Evolutionary conservation across 2,113 vertebrate species (phyloP).

Genomic region (Chelonoidis abingdonii): DNA sequence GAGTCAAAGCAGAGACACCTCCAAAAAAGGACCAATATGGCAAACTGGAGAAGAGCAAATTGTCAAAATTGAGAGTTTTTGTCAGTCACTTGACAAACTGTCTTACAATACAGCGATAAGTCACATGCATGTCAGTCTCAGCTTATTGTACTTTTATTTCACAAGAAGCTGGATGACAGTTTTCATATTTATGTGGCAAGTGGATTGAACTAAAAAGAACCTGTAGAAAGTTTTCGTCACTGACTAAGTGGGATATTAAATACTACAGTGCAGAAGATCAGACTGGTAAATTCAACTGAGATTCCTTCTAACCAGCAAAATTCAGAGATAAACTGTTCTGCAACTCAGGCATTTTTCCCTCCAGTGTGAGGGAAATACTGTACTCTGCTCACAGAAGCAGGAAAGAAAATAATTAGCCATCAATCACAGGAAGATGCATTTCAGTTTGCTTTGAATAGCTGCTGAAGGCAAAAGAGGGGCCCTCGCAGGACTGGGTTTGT

Average conservation of each 20-base stretch:
- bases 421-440: not conserved
- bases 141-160: not conserved
- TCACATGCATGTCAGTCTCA: not conserved
- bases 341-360: not conserved
- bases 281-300: not conserved
- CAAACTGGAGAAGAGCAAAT: slow-evolving; percentile 52
- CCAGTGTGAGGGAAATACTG: not conserved
- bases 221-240: not conserved
- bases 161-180: not conserved
- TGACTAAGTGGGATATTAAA: not conserved
- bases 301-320: not conserved
- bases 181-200: not conserved
- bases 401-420: not conserved
- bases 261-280: not conserved
- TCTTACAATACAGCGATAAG: not conserved
- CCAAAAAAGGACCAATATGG: slow-evolving; percentile 79
- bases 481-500: not conserved
- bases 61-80: not conserved
- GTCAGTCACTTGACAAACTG: not conserved
- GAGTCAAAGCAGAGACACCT: slow-evolving; percentile 79
- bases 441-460: not conserved
- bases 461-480: not conserved
- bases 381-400: not conserved
- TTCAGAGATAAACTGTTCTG: not conserved
- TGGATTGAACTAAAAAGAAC: not conserved